A percentile compares a stretch with the other conserved stretches of the same genome.
Evolutionary conservation across 2,113 vertebrate genomes (phyloP).

Genomic region (Nycticorax nycticorax): DNA sequence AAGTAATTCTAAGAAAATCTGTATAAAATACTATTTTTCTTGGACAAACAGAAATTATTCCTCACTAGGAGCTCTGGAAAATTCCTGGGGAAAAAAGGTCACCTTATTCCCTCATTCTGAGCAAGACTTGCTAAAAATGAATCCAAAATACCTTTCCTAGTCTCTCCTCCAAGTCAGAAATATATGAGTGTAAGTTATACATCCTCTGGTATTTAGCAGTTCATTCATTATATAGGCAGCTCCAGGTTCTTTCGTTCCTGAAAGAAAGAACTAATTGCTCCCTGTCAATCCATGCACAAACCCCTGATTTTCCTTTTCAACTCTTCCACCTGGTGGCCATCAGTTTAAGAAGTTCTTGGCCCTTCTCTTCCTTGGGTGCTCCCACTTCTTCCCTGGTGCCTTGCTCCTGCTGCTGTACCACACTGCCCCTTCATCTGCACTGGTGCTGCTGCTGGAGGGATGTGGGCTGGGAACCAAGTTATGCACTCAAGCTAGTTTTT

Average conservation of each 20-base stretch:
- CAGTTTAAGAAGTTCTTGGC: not conserved
- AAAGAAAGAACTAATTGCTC: not conserved
- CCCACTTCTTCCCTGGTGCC: not conserved
- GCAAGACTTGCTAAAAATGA: not conserved
- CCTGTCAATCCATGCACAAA: not conserved
- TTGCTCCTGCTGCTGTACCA: accelerated
- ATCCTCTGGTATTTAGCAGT: not conserved
- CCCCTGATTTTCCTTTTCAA: not conserved
- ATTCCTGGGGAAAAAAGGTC: not conserved
- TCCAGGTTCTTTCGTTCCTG: not conserved
- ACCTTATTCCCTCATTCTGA: not conserved
- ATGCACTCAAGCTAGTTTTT: not conserved
- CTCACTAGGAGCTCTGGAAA: not conserved
- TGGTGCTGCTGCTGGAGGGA: not conserved
- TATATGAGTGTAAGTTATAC: not conserved
- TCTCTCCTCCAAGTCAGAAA: not conserved
- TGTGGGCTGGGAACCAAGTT: not conserved
- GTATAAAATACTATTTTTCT: not conserved
- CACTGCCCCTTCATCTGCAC: not conserved
- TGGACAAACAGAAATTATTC: not conserved
- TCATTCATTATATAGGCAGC: not conserved
- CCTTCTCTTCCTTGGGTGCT: not conserved
- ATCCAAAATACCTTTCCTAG: not conserved
- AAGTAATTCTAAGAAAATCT: not conserved
- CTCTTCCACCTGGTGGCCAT: not conserved